Evolutionary conservation across 2,113 vertebrate genomes (phyloP).

Genomic region (Tringa solitaria): DNA sequence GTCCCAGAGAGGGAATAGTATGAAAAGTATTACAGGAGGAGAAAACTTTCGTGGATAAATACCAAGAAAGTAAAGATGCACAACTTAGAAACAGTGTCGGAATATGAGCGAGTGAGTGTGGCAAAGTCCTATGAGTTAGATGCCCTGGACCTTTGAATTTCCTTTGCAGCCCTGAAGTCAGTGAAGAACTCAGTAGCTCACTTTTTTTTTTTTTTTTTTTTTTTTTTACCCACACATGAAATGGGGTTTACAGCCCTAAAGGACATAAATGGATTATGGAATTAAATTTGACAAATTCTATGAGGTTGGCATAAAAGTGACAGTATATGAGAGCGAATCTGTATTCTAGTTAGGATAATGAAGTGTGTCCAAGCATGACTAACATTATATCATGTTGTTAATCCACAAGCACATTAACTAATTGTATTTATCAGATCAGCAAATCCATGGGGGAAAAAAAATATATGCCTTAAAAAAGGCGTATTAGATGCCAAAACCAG

Average conservation of each 20-base stretch:
- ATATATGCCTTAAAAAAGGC: background rate
- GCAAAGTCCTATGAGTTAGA: background rate
- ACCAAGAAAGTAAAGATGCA: background rate
- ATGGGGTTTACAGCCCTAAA: background rate
- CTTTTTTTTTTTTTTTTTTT: background rate
- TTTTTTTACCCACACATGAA: background rate
- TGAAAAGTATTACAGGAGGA: background rate
- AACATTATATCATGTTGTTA: background rate
- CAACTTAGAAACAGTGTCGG: background rate
- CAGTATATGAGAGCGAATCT: background rate
- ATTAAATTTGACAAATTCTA: background rate
- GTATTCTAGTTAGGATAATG: background rate
- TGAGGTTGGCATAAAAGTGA: background rate
- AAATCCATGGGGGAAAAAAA: background rate
- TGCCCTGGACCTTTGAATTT: background rate
- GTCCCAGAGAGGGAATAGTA: background rate
- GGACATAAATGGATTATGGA: background rate
- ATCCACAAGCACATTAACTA: background rate
- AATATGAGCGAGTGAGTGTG: background rate
- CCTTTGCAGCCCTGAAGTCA: background rate
- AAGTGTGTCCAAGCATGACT: background rate
- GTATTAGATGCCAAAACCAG: background rate
- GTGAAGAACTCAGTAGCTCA: background rate
- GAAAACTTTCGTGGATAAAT: background rate
- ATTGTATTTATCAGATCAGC: conserved; percentile 18